Evolutionary conservation across 2,888 invertebrate species (phyloP).

Genomic region (Leptarthrus brevirostris): DNA sequence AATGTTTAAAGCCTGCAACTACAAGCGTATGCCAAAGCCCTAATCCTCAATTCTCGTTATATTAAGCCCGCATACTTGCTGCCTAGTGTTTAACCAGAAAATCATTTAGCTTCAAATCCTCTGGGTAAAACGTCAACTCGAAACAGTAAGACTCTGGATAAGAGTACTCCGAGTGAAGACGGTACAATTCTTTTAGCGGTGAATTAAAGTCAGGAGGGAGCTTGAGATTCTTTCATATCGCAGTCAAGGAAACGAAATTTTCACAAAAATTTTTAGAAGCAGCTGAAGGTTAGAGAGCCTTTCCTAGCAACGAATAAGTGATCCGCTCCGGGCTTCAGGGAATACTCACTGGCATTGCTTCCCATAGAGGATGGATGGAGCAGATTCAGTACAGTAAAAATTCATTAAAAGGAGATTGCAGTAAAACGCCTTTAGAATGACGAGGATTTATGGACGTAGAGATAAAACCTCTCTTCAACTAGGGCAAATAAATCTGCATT

Average conservation of each 20-base stretch:
- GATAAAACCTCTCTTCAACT: slow-evolving; percentile 37
- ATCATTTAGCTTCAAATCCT: slow-evolving; percentile 11
- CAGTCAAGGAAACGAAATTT: neutral
- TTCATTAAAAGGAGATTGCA: slow-evolving; percentile 37
- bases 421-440: neutral
- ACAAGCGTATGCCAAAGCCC: too few relatives aligned
- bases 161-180: neutral
- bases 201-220: neutral
- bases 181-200: neutral
- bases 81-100: too few relatives aligned
- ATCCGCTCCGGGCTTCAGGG: too few relatives aligned
- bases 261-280: neutral
- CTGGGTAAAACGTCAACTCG: neutral
- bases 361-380: neutral
- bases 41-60: too few relatives aligned
- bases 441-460: slow-evolving; percentile 27
- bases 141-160: neutral
- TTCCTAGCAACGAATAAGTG: neutral
- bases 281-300: slow-evolving; percentile 12
- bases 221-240: neutral
- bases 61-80: too few relatives aligned
- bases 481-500: slow-evolving; percentile 41
- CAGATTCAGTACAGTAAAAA: neutral
- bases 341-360: neutral
- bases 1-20: too few relatives aligned